Evolutionary conservation across 2,797 vertebrate genomes (phyloP).

Genomic region (Lacerta viridis): DNA sequence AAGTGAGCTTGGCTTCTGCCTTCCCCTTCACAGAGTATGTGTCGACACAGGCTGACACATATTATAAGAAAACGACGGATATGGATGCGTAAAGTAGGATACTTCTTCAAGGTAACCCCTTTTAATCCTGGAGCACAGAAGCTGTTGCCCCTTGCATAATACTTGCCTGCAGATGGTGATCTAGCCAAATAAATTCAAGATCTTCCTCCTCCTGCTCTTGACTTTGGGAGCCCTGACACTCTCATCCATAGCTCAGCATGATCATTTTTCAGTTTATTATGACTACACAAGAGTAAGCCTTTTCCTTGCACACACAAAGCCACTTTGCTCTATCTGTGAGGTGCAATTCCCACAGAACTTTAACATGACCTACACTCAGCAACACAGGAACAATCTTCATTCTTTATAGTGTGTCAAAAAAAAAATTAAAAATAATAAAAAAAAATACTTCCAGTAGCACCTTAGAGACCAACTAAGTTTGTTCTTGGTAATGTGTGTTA

Average conservation of each 20-base stretch:
- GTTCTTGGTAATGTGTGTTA: too few species aligned
- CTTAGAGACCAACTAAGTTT: too few species aligned
- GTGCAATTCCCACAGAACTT: too few species aligned
- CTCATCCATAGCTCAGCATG: neutral
- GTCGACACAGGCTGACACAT: slow-evolving; percentile 94
- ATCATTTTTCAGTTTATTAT: too few species aligned
- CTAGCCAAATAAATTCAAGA: neutral
- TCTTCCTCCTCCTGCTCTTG: neutral
- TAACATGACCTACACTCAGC: too few species aligned
- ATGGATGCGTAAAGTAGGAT: slow-evolving; percentile 99
- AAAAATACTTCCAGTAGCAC: too few species aligned
- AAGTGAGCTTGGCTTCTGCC: slow-evolving; percentile 92
- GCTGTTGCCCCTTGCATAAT: neutral
- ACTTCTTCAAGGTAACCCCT: slow-evolving; percentile 28
- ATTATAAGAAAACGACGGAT: slow-evolving; percentile 96
- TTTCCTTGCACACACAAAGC: too few species aligned
- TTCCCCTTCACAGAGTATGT: slow-evolving; percentile 93
- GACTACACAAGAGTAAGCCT: too few species aligned
- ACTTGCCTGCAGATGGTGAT: neutral
- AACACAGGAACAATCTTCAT: too few species aligned
- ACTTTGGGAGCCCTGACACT: neutral
- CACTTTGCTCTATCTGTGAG: too few species aligned
- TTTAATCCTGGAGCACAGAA: neutral
- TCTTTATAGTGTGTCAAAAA: too few species aligned
- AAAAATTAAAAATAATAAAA: too few species aligned